These are phyloP conservation scores for Bryconaethiops microstoma DNA, from an alignment of 2,797 vertebrate species.

Conservation along the genomic window DNA sequence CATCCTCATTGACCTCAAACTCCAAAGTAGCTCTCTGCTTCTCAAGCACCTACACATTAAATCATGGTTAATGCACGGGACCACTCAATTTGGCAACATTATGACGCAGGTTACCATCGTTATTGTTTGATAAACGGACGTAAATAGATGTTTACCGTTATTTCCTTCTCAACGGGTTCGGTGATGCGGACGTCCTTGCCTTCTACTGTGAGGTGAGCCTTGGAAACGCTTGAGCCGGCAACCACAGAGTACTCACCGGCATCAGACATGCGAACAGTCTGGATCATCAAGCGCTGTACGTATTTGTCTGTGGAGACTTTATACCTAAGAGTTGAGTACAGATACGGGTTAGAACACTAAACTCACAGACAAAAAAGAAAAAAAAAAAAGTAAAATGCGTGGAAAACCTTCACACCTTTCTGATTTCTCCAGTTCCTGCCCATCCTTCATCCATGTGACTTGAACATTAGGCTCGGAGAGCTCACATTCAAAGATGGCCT, in stretches of 20 bases:
- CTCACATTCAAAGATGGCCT: slow-evolving; percentile 95
- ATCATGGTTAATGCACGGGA: too few species aligned
- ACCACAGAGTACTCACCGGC: slow-evolving; percentile 93
- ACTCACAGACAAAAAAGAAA: neutral
- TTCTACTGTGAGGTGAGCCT: slow-evolving; percentile 88
- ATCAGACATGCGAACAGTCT: slow-evolving; percentile 89
- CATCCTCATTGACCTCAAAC: slow-evolving; percentile 90
- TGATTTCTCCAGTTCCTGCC: slow-evolving; percentile 87
- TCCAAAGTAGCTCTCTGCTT: slow-evolving; percentile 85
- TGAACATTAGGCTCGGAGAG: slow-evolving; percentile 93
- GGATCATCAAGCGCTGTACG: slow-evolving; percentile 91
- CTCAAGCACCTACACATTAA: slow-evolving; percentile 79
- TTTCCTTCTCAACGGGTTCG: slow-evolving; percentile 70
- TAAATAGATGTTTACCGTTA: slow-evolving; percentile 69
- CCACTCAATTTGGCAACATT: neutral
- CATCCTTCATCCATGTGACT: slow-evolving; percentile 97
- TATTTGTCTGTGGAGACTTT: slow-evolving; percentile 88
- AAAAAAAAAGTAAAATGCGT: too few species aligned
- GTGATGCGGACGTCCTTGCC: slow-evolving; percentile 87
- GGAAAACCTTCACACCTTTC: slow-evolving; percentile 78
- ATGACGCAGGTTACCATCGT: neutral
- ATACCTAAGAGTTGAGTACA: slow-evolving; percentile 71
- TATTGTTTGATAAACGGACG: neutral
- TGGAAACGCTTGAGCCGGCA: slow-evolving; percentile 91
- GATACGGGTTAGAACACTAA: neutral